phyloP scores from a whole-genome alignment of 2,888 invertebrate species.

The Iphiclides podalirius region DNA sequence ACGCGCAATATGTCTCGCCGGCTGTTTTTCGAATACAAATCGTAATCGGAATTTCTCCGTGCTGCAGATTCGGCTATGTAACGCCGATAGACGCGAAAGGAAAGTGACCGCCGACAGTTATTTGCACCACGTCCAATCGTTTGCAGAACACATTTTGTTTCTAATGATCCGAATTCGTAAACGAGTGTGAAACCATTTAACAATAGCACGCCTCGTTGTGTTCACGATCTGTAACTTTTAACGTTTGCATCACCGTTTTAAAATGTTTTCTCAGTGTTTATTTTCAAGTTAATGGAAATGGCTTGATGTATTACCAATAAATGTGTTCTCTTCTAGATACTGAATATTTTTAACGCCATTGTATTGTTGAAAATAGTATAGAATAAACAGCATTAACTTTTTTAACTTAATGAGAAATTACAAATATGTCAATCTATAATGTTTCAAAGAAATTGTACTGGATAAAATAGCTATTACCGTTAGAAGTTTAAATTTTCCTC shows the following conservation, averaged over 20 bases:
- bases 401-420: too few relatives aligned
- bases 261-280: background rate
- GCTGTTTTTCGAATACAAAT: conserved; percentile 64
- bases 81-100: conserved; percentile 54
- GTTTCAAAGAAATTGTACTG: too few relatives aligned
- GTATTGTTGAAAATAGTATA: too few relatives aligned
- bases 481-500: too few relatives aligned
- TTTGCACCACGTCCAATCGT: conserved; percentile 29
- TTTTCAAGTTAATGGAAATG: too few relatives aligned
- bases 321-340: too few relatives aligned
- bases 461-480: too few relatives aligned
- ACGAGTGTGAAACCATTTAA: conserved; percentile 17
- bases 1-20: conserved; percentile 53
- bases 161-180: conserved; percentile 20
- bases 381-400: too few relatives aligned
- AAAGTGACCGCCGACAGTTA: conserved; percentile 48
- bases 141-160: conserved; percentile 26
- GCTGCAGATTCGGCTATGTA: conserved; percentile 51
- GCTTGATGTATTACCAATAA: too few relatives aligned
- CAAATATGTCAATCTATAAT: too few relatives aligned
- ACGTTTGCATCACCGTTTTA: conserved; percentile 3
- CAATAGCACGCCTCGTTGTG: conserved; percentile 8
- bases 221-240: conserved; percentile 1
- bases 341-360: too few relatives aligned
- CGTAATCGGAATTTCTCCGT: conserved; percentile 60